Percentiles rank a stretch among this genome's conserved stretches.
Conservation (phyloP, 2,113 vertebrate genomes). For the Hydrolagus affinis region DNA sequence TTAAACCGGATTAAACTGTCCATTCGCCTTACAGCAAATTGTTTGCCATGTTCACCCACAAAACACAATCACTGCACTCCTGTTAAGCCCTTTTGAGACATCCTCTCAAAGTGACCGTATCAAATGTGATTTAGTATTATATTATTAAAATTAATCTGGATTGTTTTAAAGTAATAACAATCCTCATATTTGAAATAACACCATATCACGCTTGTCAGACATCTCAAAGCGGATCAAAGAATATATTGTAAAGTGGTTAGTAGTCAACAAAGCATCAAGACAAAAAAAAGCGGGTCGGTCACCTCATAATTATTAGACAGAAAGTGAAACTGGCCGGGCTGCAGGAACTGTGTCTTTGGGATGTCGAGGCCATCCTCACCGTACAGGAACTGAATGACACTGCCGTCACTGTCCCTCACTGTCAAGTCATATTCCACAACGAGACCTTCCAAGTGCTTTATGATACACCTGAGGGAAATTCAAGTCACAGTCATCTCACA, state of each 20-base stretch:
- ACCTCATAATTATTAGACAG: conserved; percentile 89
- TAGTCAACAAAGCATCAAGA: too few relatives aligned
- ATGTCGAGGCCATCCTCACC: conserved; percentile 93
- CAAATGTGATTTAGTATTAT: too few relatives aligned
- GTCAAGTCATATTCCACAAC: conserved; percentile 93
- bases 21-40: too few relatives aligned
- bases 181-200: too few relatives aligned
- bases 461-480: conserved; percentile 60
- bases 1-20: too few relatives aligned
- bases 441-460: conserved; percentile 91
- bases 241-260: too few relatives aligned
- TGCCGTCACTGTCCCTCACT: conserved; percentile 88
- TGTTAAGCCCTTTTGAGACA: not conserved
- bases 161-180: too few relatives aligned
- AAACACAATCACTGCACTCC: not conserved
- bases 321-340: conserved; percentile 79
- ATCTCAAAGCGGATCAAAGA: too few relatives aligned
- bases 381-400: conserved; percentile 90
- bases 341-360: conserved; percentile 86
- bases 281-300: not conserved
- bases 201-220: too few relatives aligned
- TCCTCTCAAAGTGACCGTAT: not conserved
- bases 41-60: conserved; percentile 2
- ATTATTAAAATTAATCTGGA: not conserved
- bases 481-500: not conserved